Evolutionary conservation across 2,888 invertebrate species (phyloP), one percentile per base, ranked within the genome.

Genomic region (Schizotus pectinicornis): DNA sequence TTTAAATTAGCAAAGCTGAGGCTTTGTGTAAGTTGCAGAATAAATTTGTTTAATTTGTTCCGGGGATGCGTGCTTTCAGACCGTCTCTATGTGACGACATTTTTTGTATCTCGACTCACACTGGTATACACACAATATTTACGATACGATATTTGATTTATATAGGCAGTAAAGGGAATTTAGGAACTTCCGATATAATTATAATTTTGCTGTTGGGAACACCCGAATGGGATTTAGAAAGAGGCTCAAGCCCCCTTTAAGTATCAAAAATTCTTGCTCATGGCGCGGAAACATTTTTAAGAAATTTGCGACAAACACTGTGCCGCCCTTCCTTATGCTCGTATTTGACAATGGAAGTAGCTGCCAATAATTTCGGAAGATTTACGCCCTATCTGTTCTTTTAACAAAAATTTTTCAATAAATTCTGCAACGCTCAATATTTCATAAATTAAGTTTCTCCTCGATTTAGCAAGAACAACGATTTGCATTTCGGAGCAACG

Each of bases 71-170:
- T 22, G 22, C 22, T 22, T 22, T 22, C 22, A 22, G 22, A 22
- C 22, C 5, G 22, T 22, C 22, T 22, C 22, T 22, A 22, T 11
- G 9, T 22, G 8, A 30, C 42, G 30, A 39, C n/a, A 39, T 39
- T 11, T 39, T 14, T 36, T 8, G 8, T 9, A 47, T 47, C 36
- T 47, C 35, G 5, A 37, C 8, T 36, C 9, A 33, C 11, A 35
- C 12, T 12, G 39, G 9, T 14, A 49, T 49, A 38, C 37, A 37
- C 49, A 50, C 45, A 45, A 22, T 30, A 50, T 50, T 42, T 12
- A 50, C 50, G 34, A 41, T 50, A 50, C 38, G 32, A 32, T 35
- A 22, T 13, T 9, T 41, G 33, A 41, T 33, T 41, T 39, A 50
- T 50, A 9, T 9, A 41, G 6, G 33, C 22, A 41, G 12, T 41